Conservation (phyloP, 2,888 invertebrate species). For the Phlogophora meticulosa region DNA sequence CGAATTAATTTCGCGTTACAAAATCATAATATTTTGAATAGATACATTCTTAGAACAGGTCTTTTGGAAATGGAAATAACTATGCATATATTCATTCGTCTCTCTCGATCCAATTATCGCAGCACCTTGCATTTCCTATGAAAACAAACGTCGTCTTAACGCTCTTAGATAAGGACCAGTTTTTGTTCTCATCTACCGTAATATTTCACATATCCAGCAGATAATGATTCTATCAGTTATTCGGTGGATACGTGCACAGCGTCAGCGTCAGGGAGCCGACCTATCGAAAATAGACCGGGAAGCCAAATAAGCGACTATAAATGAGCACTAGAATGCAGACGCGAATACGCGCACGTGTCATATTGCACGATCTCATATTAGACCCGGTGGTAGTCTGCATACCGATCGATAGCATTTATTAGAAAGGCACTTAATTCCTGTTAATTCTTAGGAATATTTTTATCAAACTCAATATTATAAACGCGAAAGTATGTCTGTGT, state of each 20-base stretch:
- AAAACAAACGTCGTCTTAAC: no score
- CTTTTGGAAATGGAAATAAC: background rate
- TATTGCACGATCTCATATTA: conserved; percentile 61
- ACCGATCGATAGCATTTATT: conserved; percentile 17
- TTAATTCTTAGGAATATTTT: background rate
- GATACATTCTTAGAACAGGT: background rate
- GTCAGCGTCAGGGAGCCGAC: conserved; percentile 57
- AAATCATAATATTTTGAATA: conserved; percentile 28
- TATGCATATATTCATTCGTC: background rate
- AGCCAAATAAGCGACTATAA: conserved; percentile 72
- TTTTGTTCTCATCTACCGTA: background rate
- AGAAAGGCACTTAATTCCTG: background rate
- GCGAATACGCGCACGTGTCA: conserved; percentile 58
- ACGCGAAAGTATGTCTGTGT: no score
- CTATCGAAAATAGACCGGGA: conserved; percentile 75
- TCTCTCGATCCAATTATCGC: background rate
- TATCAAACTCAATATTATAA: no score
- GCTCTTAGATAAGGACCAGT: background rate
- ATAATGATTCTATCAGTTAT: conserved; percentile 36
- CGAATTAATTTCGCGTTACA: conserved; percentile 50
- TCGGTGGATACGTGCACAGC: conserved; percentile 44
- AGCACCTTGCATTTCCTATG: background rate
- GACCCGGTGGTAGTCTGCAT: conserved; percentile 39
- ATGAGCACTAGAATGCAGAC: conserved; percentile 72
- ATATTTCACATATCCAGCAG: conserved; percentile 1